Evolutionary conservation across 1,140 invertebrate genomes (phyloP).

Genomic region (Brachionus asplanchnoidis): DNA sequence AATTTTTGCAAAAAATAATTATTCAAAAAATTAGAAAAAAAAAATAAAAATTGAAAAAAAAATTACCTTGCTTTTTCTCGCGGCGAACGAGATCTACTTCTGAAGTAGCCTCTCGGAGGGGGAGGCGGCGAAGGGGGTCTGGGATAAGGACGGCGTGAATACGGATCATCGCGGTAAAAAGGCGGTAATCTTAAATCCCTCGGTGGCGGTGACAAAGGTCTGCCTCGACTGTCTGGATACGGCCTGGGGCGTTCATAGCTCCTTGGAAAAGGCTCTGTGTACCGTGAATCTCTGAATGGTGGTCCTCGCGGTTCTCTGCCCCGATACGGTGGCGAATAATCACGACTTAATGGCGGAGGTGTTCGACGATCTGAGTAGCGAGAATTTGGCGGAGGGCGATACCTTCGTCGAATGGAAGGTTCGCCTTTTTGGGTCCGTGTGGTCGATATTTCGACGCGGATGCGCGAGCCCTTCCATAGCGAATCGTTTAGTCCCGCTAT

Average conservation of each 20-base stretch:
- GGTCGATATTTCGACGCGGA: slow-evolving; percentile 78
- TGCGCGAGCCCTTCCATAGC: slow-evolving; percentile 75
- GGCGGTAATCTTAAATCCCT: background rate
- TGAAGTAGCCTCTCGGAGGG: background rate
- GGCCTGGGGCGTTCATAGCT: background rate
- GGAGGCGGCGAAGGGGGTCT: background rate
- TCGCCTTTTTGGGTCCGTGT: slow-evolving; percentile 4
- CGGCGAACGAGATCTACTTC: slow-evolving; percentile 2
- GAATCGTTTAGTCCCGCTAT: slow-evolving; percentile 84
- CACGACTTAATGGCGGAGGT: background rate
- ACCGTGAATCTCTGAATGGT: background rate
- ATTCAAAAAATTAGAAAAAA: too few species aligned
- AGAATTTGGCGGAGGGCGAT: background rate
- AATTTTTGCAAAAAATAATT: too few species aligned
- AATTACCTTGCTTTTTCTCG: background rate
- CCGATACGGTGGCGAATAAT: background rate
- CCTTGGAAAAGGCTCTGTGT: background rate
- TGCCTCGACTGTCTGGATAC: background rate
- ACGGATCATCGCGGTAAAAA: background rate
- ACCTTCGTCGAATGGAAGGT: background rate
- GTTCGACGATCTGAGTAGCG: background rate
- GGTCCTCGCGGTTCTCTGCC: background rate
- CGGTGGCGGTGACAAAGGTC: background rate
- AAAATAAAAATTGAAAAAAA: background rate
- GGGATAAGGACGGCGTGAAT: background rate